These are phyloP conservation scores for Phymatocera aterrima DNA, from an alignment of 2,888 invertebrate species.

Conservation along the genomic window DNA sequence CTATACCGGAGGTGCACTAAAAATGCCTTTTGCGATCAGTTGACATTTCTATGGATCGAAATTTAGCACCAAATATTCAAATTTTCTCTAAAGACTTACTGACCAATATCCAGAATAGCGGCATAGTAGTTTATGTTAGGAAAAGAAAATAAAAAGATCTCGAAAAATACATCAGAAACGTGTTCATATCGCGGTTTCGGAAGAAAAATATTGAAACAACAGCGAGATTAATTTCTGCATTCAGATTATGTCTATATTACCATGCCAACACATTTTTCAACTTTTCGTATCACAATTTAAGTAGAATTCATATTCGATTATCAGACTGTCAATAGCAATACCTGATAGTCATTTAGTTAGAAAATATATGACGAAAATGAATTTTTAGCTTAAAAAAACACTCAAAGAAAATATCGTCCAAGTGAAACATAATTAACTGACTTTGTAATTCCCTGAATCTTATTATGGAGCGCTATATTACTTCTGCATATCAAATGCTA, in stretches of 20 bases:
- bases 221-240: neutral
- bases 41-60: too few relatives aligned
- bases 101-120: conserved; percentile 3
- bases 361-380: neutral
- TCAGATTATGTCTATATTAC: neutral
- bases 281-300: neutral
- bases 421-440: too few relatives aligned
- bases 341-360: neutral
- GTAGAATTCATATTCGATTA: neutral
- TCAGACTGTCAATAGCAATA: neutral
- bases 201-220: neutral
- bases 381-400: too few relatives aligned
- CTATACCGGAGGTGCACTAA: too few relatives aligned
- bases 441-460: too few relatives aligned
- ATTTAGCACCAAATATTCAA: too few relatives aligned
- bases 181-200: neutral
- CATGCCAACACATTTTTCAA: conserved; percentile 6
- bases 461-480: too few relatives aligned
- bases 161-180: neutral
- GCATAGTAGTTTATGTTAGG: conserved; percentile 2
- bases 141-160: neutral
- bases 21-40: too few relatives aligned
- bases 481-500: neutral
- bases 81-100: conserved; percentile 22
- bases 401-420: too few relatives aligned